Conservation (phyloP, 2,797 vertebrate species). For the Harpagifer antarcticus region DNA sequence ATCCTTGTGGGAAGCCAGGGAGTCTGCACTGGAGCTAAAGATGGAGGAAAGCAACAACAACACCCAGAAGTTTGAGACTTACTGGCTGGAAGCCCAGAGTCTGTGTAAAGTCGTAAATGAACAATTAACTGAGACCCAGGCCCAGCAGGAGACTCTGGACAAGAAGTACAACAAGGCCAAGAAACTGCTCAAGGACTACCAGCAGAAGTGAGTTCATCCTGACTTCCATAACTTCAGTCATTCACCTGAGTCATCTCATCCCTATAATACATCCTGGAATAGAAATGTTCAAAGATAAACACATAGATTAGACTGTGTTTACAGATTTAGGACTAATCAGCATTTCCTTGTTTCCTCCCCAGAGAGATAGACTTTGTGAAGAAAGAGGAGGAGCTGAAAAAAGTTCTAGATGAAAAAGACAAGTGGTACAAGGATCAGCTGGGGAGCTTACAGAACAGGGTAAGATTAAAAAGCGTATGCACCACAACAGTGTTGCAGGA, state of each 20-base stretch:
- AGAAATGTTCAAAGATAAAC: neutral
- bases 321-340: constrained; percentile 33
- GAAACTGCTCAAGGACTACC: constrained; percentile 94
- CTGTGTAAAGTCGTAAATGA: constrained; percentile 92
- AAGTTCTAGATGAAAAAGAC: constrained; percentile 88
- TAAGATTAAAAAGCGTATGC: constrained; percentile 66
- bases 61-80: constrained; percentile 90
- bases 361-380: constrained; percentile 93
- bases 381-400: constrained; percentile 91
- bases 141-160: constrained; percentile 90
- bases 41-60: constrained; percentile 88
- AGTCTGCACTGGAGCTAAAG: constrained; percentile 87
- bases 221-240: neutral
- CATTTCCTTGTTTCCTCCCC: constrained; percentile 59
- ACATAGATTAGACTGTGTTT: constrained; percentile 20
- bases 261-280: neutral
- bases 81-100: constrained; percentile 92
- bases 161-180: constrained; percentile 96
- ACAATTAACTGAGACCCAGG: constrained; percentile 89
- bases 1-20: constrained; percentile 85
- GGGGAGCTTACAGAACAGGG: constrained; percentile 86
- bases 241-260: neutral
- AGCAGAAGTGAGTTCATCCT: constrained; percentile 90
- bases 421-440: constrained; percentile 87
- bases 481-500: constrained; percentile 5